Conservation (phyloP, 2,797 vertebrate genomes). For the Trachops cirrhosus region DNA sequence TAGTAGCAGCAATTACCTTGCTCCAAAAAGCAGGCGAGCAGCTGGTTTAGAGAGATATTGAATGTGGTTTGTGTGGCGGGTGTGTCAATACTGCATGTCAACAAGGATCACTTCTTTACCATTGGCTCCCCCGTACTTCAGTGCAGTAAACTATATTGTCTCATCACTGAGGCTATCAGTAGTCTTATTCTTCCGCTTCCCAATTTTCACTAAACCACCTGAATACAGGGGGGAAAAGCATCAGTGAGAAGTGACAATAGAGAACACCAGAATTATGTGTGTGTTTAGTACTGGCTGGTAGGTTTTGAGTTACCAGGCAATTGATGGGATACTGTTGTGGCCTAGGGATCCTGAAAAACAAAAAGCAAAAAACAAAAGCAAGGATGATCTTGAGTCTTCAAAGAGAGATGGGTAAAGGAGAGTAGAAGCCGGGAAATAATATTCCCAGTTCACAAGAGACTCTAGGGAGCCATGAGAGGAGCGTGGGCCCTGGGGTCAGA, state of each 20-base stretch:
- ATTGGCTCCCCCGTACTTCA: not conserved
- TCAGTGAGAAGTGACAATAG: not conserved
- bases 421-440: not conserved
- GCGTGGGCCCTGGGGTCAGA: rapidly evolving
- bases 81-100: not conserved
- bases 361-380: not conserved
- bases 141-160: not conserved
- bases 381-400: not conserved
- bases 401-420: not conserved
- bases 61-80: conserved; percentile 59
- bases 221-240: not conserved
- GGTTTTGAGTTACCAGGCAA: not conserved
- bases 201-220: not conserved
- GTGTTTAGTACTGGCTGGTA: not conserved
- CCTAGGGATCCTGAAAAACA: not conserved
- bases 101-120: conserved; percentile 11
- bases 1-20: not conserved
- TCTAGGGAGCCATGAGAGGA: not conserved
- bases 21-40: not conserved
- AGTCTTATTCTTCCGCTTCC: not conserved
- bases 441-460: not conserved
- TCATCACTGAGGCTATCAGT: not conserved
- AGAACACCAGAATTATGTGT: not conserved
- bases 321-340: not conserved
- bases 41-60: conserved; percentile 15